Percentiles rank a stretch among this genome's conserved stretches.
phyloP scores from a whole-genome alignment of 2,113 vertebrate genomes.

The Orthonyx spaldingii region DNA sequence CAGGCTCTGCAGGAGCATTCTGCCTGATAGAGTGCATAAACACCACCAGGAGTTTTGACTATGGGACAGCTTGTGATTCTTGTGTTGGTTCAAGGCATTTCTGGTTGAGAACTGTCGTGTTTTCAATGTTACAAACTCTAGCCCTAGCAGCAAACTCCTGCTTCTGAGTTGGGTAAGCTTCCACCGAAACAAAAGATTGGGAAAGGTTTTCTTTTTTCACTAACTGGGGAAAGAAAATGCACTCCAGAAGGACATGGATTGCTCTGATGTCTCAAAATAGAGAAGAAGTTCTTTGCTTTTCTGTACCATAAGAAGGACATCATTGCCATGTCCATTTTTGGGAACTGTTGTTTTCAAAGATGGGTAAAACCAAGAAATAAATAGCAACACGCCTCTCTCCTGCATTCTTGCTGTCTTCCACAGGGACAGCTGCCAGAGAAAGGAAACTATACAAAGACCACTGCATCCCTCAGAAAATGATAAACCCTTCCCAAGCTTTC shows the following conservation, averaged over 20 bases:
- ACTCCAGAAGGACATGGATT: neutral
- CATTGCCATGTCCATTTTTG: neutral
- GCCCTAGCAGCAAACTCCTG: neutral
- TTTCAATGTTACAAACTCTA: neutral
- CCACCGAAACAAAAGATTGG: neutral
- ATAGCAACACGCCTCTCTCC: neutral
- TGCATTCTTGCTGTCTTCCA: neutral
- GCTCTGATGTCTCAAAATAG: constrained; percentile 9
- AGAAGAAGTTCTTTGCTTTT: neutral
- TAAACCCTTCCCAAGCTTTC: neutral
- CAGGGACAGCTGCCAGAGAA: neutral
- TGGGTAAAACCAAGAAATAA: constrained; percentile 16
- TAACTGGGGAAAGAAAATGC: neutral
- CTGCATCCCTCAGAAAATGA: neutral
- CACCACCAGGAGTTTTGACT: neutral
- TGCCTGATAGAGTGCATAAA: neutral
- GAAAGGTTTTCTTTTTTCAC: neutral
- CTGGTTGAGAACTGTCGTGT: neutral
- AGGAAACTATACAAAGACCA: neutral
- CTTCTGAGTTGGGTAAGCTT: neutral
- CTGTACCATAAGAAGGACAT: neutral
- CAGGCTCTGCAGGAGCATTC: neutral
- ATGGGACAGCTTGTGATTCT: neutral
- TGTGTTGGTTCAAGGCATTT: neutral
- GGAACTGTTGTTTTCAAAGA: neutral